A percentile compares a stretch with the other conserved stretches of the same genome.
Conservation (phyloP, 2,888 invertebrate genomes). For the Isoperla grammatica region DNA sequence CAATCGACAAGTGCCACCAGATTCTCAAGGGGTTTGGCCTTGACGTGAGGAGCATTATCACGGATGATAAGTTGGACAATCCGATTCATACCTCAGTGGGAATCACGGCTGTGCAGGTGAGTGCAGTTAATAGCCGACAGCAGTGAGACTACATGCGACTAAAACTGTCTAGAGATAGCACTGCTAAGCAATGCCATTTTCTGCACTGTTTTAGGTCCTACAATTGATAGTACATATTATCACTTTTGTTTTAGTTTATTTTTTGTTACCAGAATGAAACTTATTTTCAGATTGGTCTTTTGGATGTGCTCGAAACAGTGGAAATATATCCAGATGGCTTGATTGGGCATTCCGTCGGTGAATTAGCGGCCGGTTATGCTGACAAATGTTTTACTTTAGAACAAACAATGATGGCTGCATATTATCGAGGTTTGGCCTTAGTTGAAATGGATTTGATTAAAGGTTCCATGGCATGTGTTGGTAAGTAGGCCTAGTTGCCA, state of each 20-base stretch:
- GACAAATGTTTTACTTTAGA: slow-evolving; percentile 86
- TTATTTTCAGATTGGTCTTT: slow-evolving; percentile 51
- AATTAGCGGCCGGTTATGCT: slow-evolving; percentile 91
- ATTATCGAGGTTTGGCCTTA: slow-evolving; percentile 39
- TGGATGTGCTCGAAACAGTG: slow-evolving; percentile 55
- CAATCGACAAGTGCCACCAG: slow-evolving; percentile 61
- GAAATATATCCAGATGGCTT: slow-evolving; percentile 68
- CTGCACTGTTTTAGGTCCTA: too few species aligned
- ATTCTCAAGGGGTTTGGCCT: slow-evolving; percentile 58
- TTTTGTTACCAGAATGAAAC: too few species aligned
- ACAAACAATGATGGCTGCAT: slow-evolving; percentile 78
- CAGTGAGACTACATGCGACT: too few species aligned
- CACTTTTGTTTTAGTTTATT: too few species aligned
- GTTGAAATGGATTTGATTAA: not conserved
- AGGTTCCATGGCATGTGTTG: slow-evolving; percentile 2
- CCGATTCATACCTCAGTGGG: slow-evolving; percentile 67
- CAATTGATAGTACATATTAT: too few species aligned
- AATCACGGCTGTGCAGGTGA: slow-evolving; percentile 61
- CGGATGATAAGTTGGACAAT: slow-evolving; percentile 57
- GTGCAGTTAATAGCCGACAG: not conserved
- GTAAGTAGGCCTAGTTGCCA: too few species aligned
- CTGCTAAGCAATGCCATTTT: too few species aligned
- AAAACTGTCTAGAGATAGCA: too few species aligned
- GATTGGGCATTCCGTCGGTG: slow-evolving; percentile 90
- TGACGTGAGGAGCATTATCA: slow-evolving; percentile 58